Evolutionary conservation across 2,113 vertebrate species (phyloP), one percentile per base, ranked within the genome.

Genomic region (Malurus cyaneus): DNA sequence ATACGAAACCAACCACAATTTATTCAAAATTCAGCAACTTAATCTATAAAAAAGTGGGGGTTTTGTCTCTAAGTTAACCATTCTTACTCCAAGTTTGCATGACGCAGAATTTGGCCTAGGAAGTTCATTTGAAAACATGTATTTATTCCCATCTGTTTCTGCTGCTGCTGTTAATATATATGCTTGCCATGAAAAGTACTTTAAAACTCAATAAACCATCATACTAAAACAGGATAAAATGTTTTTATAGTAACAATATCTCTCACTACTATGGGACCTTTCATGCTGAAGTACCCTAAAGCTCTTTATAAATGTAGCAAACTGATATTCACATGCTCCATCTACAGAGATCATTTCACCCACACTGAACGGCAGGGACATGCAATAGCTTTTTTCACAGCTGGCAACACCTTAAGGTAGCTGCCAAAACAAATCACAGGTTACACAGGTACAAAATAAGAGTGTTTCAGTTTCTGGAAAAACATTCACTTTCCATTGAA

Each of bases 241-340:
- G 89, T 93, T 97, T 96, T 95, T 92, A 96, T 96, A 88, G 94
- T 93, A 96, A 96, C 94, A 94, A 90, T 96, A 93, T 96, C 96
- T 95, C 93, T 94, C 74, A 18, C 60, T 80, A 76, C 82, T 90
- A 90, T 80, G 73, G 92, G 76, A 90, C 90, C 86, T 94, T 95
- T 95, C 94, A 88, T 86, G 49, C 83, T 57, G 71, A 96, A 97
- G 82, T 94, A 96, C 92, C 82, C 90, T 94, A 90, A 95, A 96
- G 92, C 92, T 93, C 92, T 86, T 88, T 86, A 84, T 94, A 84
- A 96, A 96, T 50, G 90, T 86, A 96, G 91, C 82, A 92, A 94
- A 88, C 96, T 72, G 80, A 97, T 95, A 96, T 84, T 94, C 93
- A 94, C 61, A 78, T 92, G 61, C 92, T 94, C 94, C 90, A 94